Base-by-base conservation (phyloP, 1,140 invertebrate genomes). In the Penaeus japonicus region DNA sequence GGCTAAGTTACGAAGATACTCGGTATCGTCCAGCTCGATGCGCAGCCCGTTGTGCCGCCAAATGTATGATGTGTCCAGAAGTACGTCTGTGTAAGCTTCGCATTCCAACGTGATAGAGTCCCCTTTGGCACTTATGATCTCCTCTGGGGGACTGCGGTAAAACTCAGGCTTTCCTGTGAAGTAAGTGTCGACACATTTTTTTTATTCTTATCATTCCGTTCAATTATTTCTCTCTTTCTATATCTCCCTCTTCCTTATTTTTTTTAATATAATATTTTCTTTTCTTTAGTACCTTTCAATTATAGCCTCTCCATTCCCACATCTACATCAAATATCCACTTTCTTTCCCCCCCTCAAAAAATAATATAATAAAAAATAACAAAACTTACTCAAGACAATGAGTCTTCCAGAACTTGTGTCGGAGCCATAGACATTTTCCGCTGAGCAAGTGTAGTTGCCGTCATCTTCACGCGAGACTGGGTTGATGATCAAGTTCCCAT, bases 1-100 rank as follows among this genome's bases (percentile, higher is more conserved):
- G 7, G 90, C 84, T 18, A 91, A 47, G 57, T 89, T 47, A 15
- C 90, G 89, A 3, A 91, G 91, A 47, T 93, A 93, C 86, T 94
- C 93, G 59, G 93, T 92, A 73, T 94, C 91, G 89, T 95, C 94
- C 59, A 95, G 94, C 79, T 95, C 94, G 73, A 98, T 95, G 75
- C 95, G 92, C 85, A 97, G 94, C 0, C 96, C 96, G 93, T 98
- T 98, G 91, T 97, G 96, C 70, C 95, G 96, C 97, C 97, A 98
- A 82, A 97, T 94, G 91, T 97, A 98, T 18, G 97, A 96, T 75
- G 97, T 94, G 91, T 99, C 97, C 53, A 99, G 93, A 73, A 96
- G 93, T 88, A 96, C 94, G 92, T 97, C 97, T 24, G 95, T 95
- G 73, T 95, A 94, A 0, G 96, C 97, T 92, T 95, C 94, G 91